Evolutionary conservation across 2,797 vertebrate species (phyloP).

Genomic region (Ctenosaura bakeri): DNA sequence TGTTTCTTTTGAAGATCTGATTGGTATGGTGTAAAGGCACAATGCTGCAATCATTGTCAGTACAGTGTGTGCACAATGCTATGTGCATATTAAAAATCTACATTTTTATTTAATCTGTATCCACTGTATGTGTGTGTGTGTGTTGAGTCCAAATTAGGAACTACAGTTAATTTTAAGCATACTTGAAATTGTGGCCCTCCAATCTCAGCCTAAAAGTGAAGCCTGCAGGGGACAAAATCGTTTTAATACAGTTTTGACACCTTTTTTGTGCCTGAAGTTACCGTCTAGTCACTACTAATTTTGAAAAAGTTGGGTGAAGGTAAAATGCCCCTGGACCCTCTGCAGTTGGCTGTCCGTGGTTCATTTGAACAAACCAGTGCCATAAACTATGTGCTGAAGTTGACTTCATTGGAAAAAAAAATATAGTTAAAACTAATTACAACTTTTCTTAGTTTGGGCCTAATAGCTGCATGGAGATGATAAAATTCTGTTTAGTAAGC

Average conservation of each 20-base stretch:
- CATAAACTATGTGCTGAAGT: neutral
- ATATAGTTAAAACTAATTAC: neutral
- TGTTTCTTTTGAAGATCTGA: neutral
- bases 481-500: neutral
- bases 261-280: too few relatives aligned
- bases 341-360: too few relatives aligned
- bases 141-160: neutral
- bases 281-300: too few relatives aligned
- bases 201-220: too few relatives aligned
- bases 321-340: too few relatives aligned
- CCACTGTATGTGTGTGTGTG: too few relatives aligned
- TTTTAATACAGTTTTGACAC: too few relatives aligned
- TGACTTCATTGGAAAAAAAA: neutral
- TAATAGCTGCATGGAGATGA: neutral
- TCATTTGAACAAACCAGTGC: neutral
- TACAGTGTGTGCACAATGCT: neutral
- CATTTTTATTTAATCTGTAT: neutral
- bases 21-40: neutral
- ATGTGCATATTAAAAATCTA: neutral
- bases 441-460: neutral
- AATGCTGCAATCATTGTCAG: neutral
- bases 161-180: constrained; percentile 5
- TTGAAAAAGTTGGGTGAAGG: too few relatives aligned
- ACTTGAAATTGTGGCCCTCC: neutral
- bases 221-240: too few relatives aligned